These are phyloP conservation scores for Malurus cyaneus DNA, from an alignment of 2,113 vertebrate genomes.

Conservation along the genomic window DNA sequence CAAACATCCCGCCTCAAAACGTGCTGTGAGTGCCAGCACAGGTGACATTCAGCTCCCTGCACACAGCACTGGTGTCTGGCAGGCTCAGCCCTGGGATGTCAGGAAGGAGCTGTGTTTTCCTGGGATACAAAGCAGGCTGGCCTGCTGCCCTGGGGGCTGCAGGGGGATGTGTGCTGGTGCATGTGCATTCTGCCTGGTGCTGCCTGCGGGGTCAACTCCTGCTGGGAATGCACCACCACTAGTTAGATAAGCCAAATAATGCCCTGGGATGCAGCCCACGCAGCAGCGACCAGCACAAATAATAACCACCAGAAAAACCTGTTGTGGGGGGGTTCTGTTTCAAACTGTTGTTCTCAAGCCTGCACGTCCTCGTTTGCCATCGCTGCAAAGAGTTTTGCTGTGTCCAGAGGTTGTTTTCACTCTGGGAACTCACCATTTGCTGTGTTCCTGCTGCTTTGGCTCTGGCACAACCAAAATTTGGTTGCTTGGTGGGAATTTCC, in stretches of 20 bases:
- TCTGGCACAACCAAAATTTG: not conserved
- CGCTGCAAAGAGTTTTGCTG: not conserved
- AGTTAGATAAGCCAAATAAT: not conserved
- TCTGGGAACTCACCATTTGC: not conserved
- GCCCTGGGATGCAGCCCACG: not conserved
- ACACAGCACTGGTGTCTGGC: not conserved
- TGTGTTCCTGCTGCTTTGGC: not conserved
- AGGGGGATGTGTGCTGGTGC: not conserved
- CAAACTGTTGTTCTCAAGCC: not conserved
- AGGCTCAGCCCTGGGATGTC: not conserved
- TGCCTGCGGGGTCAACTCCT: not conserved
- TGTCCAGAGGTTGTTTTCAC: not conserved
- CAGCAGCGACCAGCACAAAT: not conserved
- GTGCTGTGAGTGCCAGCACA: not conserved
- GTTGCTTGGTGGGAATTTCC: not conserved
- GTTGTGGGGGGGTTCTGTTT: not conserved
- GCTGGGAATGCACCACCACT: not conserved
- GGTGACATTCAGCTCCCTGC: not conserved
- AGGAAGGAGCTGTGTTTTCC: not conserved
- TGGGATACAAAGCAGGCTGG: not conserved
- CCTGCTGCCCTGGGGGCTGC: not conserved
- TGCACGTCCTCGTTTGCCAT: not conserved
- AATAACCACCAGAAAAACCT: not conserved
- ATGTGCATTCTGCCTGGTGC: not conserved
- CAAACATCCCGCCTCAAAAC: not conserved